A percentile compares a stretch with the other conserved stretches of the same genome.
phyloP scores from a whole-genome alignment of 2,888 invertebrate species.

The Pteria penguin region DNA sequence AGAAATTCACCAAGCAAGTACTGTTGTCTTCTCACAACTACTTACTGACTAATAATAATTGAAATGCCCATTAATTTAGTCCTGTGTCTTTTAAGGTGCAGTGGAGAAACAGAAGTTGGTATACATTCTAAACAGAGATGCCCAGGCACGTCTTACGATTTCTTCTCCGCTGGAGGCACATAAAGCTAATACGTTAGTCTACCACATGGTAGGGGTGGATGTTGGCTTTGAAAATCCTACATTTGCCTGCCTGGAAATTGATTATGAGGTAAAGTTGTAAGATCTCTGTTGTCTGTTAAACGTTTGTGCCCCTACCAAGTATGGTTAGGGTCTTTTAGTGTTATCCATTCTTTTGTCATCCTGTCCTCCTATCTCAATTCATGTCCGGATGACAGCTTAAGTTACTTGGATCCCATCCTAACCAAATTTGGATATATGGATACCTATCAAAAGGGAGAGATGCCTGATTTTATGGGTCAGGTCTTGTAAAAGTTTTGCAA shows the following conservation, averaged over 20 bases:
- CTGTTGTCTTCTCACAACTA: no score
- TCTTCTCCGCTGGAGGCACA: conserved; percentile 99
- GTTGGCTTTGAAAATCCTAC: conserved; percentile 99
- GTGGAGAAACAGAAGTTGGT: conserved; percentile 99
- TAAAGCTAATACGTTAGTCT: conserved; percentile 98
- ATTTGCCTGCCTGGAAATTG: conserved; percentile 99
- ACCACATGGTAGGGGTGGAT: conserved; percentile 98
- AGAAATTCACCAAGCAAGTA: no score
- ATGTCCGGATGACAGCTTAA: no score
- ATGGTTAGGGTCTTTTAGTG: neutral
- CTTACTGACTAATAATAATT: no score
- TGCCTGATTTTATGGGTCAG: no score
- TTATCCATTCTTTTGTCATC: neutral
- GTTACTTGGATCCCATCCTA: no score
- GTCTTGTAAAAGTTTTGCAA: no score
- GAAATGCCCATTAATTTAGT: no score
- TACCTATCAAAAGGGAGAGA: no score
- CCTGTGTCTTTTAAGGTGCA: no score
- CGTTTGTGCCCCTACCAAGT: neutral
- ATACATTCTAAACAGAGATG: conserved; percentile 98
- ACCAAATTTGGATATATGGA: no score
- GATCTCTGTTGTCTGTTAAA: neutral
- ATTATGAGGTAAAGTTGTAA: conserved; percentile 90
- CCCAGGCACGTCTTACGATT: conserved; percentile 97
- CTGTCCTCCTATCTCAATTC: no score